Evolutionary conservation across 2,888 invertebrate species (phyloP).

Genomic region (Yponomeuta plumbellus): DNA sequence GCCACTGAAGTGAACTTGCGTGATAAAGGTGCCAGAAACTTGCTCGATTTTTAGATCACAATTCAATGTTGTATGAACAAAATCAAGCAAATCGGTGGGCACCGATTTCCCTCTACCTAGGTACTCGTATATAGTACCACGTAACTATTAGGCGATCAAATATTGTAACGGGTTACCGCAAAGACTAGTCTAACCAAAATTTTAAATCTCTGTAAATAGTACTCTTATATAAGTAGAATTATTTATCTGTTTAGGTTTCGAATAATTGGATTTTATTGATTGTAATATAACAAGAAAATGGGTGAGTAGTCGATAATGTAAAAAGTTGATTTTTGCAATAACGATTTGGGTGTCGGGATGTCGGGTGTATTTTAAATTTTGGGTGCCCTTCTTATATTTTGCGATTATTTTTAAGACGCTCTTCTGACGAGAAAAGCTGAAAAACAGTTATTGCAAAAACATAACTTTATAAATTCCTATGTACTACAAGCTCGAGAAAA

Average conservation of each 20-base stretch:
- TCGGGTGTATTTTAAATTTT: too few relatives aligned
- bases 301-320: conserved; percentile 33
- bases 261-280: conserved; percentile 52
- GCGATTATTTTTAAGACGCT: background rate
- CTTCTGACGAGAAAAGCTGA: background rate
- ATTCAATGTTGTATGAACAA: background rate
- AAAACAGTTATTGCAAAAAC: conserved; percentile 35
- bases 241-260: conserved; percentile 57
- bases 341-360: conserved; percentile 15
- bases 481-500: conserved; percentile 14
- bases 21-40: too few relatives aligned
- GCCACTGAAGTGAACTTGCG: too few relatives aligned
- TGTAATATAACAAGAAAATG: conserved; percentile 40
- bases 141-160: conserved; percentile 6
- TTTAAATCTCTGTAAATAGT: conserved; percentile 60
- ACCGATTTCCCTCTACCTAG: too few relatives aligned
- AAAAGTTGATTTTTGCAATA: conserved; percentile 33
- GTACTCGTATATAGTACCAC: too few relatives aligned
- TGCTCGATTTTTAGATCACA: too few relatives aligned
- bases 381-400: too few relatives aligned
- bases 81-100: background rate
- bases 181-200: conserved; percentile 65
- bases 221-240: conserved; percentile 68
- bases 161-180: conserved; percentile 20
- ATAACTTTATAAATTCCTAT: conserved; percentile 15